Percentiles rank a stretch among this genome's conserved stretches.
phyloP scores from a whole-genome alignment of 2,113 vertebrate species.

The Orientallactaga bullata region DNA sequence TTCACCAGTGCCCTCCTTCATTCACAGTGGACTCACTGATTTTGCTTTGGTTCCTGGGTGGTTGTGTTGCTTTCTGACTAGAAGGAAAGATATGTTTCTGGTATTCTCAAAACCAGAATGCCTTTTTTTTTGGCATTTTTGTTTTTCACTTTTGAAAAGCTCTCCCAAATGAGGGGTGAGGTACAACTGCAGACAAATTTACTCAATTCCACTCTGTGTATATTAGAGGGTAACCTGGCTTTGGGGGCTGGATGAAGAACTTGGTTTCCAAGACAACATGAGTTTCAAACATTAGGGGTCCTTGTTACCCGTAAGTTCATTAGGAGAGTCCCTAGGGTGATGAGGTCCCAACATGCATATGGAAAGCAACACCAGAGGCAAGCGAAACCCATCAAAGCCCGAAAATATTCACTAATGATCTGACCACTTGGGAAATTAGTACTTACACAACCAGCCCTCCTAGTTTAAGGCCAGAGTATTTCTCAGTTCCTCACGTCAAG shows the following conservation, averaged over 20 bases:
- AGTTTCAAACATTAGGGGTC: slow-evolving; percentile 2
- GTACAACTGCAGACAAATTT: neutral
- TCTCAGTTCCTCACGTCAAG: neutral
- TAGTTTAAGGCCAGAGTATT: neutral
- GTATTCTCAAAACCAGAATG: neutral
- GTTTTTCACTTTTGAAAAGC: neutral
- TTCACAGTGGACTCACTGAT: neutral
- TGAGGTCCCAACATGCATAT: neutral
- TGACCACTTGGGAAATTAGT: slow-evolving; percentile 40
- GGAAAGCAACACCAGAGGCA: slow-evolving; percentile 42
- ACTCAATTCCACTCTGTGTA: neutral
- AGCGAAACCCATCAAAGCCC: slow-evolving; percentile 31
- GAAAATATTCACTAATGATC: slow-evolving; percentile 47
- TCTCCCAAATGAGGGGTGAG: slow-evolving; percentile 30
- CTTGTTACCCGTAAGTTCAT: slow-evolving; percentile 45
- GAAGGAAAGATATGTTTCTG: neutral
- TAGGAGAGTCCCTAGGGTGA: neutral
- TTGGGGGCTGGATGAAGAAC: neutral
- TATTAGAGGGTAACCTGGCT: neutral
- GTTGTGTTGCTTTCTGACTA: neutral
- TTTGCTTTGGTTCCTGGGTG: neutral
- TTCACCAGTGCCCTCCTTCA: neutral
- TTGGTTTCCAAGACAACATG: slow-evolving; percentile 16
- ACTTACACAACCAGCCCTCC: neutral
- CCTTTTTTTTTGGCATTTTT: neutral